Conservation (phyloP, 2,113 vertebrate species). For the Cisticola juncidis region DNA sequence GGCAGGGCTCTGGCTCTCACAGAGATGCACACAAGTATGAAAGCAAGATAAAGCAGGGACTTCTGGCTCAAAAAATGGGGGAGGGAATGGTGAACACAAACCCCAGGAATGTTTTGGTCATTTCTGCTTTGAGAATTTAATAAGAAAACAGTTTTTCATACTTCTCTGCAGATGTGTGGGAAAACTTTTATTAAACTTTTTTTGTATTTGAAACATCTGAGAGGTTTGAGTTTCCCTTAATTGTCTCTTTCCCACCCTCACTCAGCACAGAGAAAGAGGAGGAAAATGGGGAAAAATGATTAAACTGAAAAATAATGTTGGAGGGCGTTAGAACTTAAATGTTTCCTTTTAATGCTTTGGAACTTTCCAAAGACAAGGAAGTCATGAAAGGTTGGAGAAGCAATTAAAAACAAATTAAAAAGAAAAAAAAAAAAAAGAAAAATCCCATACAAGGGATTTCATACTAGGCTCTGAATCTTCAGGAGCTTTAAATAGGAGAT, state of each 20-base stretch:
- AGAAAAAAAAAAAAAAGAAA: background rate
- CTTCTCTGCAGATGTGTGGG: background rate
- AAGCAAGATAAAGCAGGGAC: background rate
- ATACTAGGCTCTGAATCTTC: conserved; percentile 23
- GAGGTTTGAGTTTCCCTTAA: conserved; percentile 57
- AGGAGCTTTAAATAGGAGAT: conserved; percentile 44
- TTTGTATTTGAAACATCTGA: conserved; percentile 52
- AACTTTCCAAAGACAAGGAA: conserved; percentile 39
- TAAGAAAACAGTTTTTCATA: conserved; percentile 11
- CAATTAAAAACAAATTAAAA: conserved; percentile 45
- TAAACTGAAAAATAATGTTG: conserved; percentile 40
- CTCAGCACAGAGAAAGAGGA: conserved; percentile 27
- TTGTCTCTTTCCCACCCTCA: conserved; percentile 53
- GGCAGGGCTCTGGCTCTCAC: background rate
- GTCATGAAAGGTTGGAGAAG: conserved; percentile 56
- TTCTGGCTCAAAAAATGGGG: background rate
- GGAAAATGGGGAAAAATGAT: conserved; percentile 42
- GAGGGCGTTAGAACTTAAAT: conserved; percentile 44
- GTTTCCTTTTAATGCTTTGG: conserved; percentile 57
- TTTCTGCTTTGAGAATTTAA: background rate
- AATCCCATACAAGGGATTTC: conserved; percentile 22
- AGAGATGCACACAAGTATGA: background rate
- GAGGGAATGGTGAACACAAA: conserved; percentile 34
- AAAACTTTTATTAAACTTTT: conserved; percentile 46
- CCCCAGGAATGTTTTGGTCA: conserved; percentile 3